Base-by-base conservation (phyloP, 2,113 vertebrate genomes). In the Atrichornis clamosus region DNA sequence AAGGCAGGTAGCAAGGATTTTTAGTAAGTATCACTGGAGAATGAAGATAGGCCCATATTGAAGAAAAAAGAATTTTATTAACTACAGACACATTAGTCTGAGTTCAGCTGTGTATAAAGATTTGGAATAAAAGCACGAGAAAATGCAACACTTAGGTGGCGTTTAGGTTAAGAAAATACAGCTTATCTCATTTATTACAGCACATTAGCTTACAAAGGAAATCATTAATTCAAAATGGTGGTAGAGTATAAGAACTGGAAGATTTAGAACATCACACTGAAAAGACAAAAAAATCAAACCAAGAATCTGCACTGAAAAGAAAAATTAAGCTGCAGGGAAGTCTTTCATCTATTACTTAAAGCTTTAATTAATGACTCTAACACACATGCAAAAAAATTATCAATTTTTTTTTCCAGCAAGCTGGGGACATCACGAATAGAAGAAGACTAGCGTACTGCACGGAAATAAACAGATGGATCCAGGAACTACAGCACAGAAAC, bases 371-470 rank as follows among this genome's bases (percentile, higher is more conserved):
- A 82, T 21, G 7, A 47, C 39, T 11, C 15, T 67, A 64, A 72
- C 2, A 78, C 5, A 78, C 1, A 63, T 13, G 9, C 1, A 7
- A 80, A 63, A 83, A 33, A 42, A 33, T 17, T 5, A 33, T 3
- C 5, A 1, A 6, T 8, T 55, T 53, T n/a, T 32, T 75, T 86
- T 42, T n/a, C n/a, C 65, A 26, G 41, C 15, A 65, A 78, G 18
- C 23, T 82, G 27, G 33, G 44, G 82, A 46, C 15, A 90, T 35
- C 39, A 26, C 22, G 17, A 42, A 28, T 9, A 70, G 28, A 59
- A 49, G 42, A 52, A 1, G 15, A 70, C 13, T 41, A 20, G 4
- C 0, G 3, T 2, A 13, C 15, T 63, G 14, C 10, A 56, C 15
- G 17, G 18, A 64, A 76, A 83, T 35, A 60, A 74, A 77, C 2